phyloP scores from a whole-genome alignment of 2,113 vertebrate species.

The Ceyx melanurus region DNA sequence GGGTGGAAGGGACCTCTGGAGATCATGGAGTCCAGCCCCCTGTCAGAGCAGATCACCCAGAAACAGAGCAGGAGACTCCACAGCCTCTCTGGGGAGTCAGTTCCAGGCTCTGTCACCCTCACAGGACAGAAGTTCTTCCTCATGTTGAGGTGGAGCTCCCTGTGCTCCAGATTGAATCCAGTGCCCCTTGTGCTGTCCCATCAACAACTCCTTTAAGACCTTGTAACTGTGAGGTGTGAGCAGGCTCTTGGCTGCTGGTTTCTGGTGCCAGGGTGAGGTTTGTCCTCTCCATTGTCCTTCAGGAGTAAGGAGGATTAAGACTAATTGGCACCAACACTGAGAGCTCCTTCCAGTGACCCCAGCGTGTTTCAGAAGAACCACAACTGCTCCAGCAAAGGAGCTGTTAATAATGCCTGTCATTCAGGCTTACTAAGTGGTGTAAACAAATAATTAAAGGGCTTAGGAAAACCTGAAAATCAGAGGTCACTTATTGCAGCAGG shows the following conservation, averaged over 20 bases:
- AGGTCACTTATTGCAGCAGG: neutral
- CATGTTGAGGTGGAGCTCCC: no score
- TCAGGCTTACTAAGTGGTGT: no score
- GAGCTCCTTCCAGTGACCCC: neutral
- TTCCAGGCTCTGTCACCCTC: no score
- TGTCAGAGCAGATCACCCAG: no score
- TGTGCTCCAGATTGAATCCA: no score
- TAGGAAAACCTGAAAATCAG: neutral
- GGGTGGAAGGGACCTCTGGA: no score
- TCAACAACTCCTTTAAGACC: neutral
- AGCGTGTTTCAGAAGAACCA: neutral
- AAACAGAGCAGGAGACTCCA: no score
- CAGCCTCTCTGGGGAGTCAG: no score
- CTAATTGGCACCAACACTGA: neutral
- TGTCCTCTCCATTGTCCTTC: neutral
- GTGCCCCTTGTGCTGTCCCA: no score
- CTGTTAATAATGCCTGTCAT: neutral
- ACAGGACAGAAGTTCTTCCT: no score
- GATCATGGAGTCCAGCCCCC: no score
- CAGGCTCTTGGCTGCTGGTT: neutral
- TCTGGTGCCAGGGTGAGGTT: neutral
- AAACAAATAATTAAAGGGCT: neutral
- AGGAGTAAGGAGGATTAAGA: neutral
- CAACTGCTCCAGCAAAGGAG: neutral
- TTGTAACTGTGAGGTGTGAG: accelerated